Evolutionary conservation across 2,888 invertebrate genomes (phyloP), one percentile per base, ranked within the genome.

Genomic region (Brenthis daphne): DNA sequence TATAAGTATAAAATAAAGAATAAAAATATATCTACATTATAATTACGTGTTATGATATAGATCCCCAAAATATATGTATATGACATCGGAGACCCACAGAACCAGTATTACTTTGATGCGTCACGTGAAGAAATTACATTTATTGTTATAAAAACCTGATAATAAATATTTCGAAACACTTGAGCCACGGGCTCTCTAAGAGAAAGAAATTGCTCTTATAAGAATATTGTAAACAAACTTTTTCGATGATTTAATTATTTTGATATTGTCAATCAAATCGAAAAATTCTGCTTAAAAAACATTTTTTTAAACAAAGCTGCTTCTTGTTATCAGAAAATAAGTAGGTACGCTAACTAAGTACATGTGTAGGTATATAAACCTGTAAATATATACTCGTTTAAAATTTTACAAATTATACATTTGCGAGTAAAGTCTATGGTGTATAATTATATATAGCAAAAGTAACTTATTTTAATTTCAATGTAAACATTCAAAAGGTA

Each of bases 91-190:
- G 24, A 57, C 48, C 48, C 50, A 60, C 54, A 65, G 47, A 33
- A 67, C 64, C 67, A 54, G 63, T 57, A 48, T 48, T 20, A 58
- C 57, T 56, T 54, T 57, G 54, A 55, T 58, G 69, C 69, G 63
- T 66, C 69, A 70, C 67, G 56, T 67, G 20, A 67, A 64, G 64
- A 64, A 70, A 69, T 67, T 70, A 67, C 60, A 51, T 64, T 67
- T 66, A 64, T 57, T 54, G 61, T 67, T 48, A 53, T 60, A 58
- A 51, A 43, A 58, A 53, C 16, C n/a, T 16, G 58, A 64, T 70
- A 58, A 43, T 33, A 55, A 69, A 66, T 54, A 54, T 63, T 66
- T 69, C 57, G 50, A 63, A 66, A 54, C 53, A 61, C 16, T 51
- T 47, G 37, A 20, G 12, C 65, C 33, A 20, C 24, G 43, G 20